phyloP scores from a whole-genome alignment of 2,888 invertebrate genomes.

The Drosophila cracens region DNA sequence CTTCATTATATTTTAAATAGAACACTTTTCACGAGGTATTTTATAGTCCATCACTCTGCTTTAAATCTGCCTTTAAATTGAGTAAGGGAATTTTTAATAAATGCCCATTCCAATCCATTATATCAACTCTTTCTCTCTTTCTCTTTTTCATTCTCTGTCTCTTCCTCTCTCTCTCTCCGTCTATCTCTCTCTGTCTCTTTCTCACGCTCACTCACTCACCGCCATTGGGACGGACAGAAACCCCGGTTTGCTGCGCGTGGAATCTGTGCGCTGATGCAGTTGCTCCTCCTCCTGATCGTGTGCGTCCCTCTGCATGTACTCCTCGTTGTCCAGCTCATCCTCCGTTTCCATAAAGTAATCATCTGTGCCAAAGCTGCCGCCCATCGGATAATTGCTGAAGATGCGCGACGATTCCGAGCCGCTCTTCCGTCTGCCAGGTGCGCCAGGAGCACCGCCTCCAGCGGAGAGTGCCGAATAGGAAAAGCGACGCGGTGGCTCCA shows the following conservation, averaged over 20 bases:
- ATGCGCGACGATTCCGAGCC: constrained; percentile 87
- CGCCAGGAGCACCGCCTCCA: constrained; percentile 79
- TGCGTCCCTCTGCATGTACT: constrained; percentile 84
- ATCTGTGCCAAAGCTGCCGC: constrained; percentile 85
- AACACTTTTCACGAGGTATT: not conserved
- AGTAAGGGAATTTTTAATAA: no score
- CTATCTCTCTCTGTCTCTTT: not conserved
- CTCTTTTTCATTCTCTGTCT: not conserved
- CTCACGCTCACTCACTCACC: constrained; percentile 68
- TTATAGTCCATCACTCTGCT: not conserved
- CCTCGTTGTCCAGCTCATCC: constrained; percentile 85
- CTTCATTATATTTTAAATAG: not conserved
- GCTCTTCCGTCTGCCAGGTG: constrained; percentile 86
- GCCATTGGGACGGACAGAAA: constrained; percentile 84
- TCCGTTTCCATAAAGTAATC: constrained; percentile 85
- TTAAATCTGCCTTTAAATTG: not conserved
- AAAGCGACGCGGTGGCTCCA: constrained; percentile 89
- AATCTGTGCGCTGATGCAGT: constrained; percentile 80
- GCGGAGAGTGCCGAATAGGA: constrained; percentile 84
- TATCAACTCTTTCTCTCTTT: not conserved
- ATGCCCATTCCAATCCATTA: no score
- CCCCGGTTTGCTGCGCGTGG: constrained; percentile 83
- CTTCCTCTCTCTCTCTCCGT: no score
- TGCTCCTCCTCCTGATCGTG: constrained; percentile 63
- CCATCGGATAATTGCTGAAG: constrained; percentile 85